phyloP scores from a whole-genome alignment of 1,140 invertebrate genomes.

The Scaptomyza pallida region DNA sequence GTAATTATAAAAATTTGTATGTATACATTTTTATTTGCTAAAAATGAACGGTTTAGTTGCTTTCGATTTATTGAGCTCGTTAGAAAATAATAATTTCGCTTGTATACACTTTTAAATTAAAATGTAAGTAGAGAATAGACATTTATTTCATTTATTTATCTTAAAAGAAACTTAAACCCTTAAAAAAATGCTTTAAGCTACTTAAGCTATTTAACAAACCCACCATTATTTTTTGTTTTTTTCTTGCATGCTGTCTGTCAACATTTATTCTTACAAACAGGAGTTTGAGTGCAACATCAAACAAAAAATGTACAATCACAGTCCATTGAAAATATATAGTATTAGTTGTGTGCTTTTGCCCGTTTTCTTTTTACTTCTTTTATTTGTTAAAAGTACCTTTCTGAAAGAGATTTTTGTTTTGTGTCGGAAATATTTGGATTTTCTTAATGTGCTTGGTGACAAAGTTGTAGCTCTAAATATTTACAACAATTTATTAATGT shows the following conservation, averaged over 20 bases:
- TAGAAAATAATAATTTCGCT: constrained; percentile 55
- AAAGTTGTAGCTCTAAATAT: constrained; percentile 53
- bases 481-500: constrained; percentile 77
- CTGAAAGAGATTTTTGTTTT: constrained; percentile 40
- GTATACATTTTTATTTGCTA: constrained; percentile 63
- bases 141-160: constrained; percentile 77
- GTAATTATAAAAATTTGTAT: constrained; percentile 64
- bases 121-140: constrained; percentile 55
- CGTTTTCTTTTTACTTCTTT: constrained; percentile 44
- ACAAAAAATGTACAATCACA: constrained; percentile 77
- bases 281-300: constrained; percentile 63
- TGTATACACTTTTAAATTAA: constrained; percentile 48
- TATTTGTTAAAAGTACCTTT: constrained; percentile 14
- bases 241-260: constrained; percentile 31
- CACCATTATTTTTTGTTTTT: constrained; percentile 56
- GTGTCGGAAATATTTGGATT: constrained; percentile 24
- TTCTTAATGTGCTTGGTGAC: constrained; percentile 38
- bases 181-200: constrained; percentile 80
- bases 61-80: constrained; percentile 52
- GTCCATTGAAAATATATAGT: constrained; percentile 81
- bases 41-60: constrained; percentile 44
- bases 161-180: constrained; percentile 79
- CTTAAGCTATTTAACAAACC: constrained; percentile 74
- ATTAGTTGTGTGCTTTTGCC: constrained; percentile 68
- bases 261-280: constrained; percentile 24